These are phyloP conservation scores for Steromphala cineraria DNA, from an alignment of 2,888 invertebrate genomes.

Conservation along the genomic window DNA sequence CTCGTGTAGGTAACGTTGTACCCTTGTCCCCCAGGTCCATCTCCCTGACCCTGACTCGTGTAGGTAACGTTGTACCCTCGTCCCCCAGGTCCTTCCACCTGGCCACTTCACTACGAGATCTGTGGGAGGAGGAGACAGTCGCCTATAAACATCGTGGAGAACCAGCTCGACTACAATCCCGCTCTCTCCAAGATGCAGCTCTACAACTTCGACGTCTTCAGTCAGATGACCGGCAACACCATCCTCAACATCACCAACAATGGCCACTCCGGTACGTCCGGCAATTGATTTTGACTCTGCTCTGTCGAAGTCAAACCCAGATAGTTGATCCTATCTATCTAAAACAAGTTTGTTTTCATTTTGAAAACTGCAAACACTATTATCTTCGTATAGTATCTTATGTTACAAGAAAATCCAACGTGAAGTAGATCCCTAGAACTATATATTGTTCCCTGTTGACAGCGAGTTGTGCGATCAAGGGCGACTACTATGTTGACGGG, in stretches of 20 bases:
- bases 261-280: slow-evolving; percentile 21
- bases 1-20: too few species aligned
- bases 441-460: background rate
- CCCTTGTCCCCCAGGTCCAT: too few species aligned
- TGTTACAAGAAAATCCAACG: too few species aligned
- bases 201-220: slow-evolving; percentile 1
- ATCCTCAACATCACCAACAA: slow-evolving; percentile 22
- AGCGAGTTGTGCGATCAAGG: slow-evolving; percentile 12
- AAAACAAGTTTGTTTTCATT: too few species aligned
- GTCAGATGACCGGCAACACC: background rate
- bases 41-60: too few species aligned
- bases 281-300: too few species aligned
- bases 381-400: too few species aligned
- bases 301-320: too few species aligned
- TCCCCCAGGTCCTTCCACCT: slow-evolving; percentile 7
- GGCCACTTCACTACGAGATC: slow-evolving; percentile 13
- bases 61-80: too few species aligned
- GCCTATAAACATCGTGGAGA: slow-evolving; percentile 14
- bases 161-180: background rate
- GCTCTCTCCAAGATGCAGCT: background rate
- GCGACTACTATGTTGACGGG: slow-evolving; percentile 32
- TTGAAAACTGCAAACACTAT: too few species aligned
- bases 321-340: too few species aligned
- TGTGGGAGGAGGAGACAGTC: slow-evolving; percentile 16
- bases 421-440: too few species aligned